Evolutionary conservation across 2,888 invertebrate species (phyloP), one percentile per base, ranked within the genome.

Genomic region (Epiblema foenella): DNA sequence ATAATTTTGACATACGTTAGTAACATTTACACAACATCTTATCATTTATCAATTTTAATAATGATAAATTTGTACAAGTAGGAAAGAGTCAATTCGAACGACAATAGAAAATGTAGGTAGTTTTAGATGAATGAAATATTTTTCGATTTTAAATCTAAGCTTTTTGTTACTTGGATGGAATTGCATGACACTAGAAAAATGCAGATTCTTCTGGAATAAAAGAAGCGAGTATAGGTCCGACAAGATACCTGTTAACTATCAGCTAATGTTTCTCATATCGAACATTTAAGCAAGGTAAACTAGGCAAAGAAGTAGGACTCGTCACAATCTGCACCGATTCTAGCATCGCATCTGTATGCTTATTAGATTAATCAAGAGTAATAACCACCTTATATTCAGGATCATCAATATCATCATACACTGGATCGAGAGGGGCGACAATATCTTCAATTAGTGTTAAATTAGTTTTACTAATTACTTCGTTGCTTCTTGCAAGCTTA

Each of bases 351-450:
- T 15, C 15, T 11, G 15, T 51, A 51, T 60, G 7, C 2, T 51
- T 62, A 17, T 51, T 63, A 52, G n/a, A 20, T 63, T 51, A 63
- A 8, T 63, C 15, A 37, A 52, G 20, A 63, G 17, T 51, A 9
- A 64, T 54, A 64, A 64, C 37, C 64, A 64, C 64, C 64, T 64
- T 52, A 24, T 54, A 24, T 2, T 54, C 54, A 37, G 18, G 52
- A 24, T 64, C 11, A 7, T 54, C 54, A 37, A 15, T 9, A 54
- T 54, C 52, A 24, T 64, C 64, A 39, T 37, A n/a, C 33, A 39
- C 63, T 11, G 37, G 20, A 39, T 64, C 63, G 9, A n/a, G 37
- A 39, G 20, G 8, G 18, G 5, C 8, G 5, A 37, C 39, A 56
- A 29, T 29, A 10, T 64, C 52, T 20, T 60, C 60, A 46, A n/a